Base-by-base conservation (phyloP, 2,113 vertebrate species). In the Macrotis lagotis region DNA sequence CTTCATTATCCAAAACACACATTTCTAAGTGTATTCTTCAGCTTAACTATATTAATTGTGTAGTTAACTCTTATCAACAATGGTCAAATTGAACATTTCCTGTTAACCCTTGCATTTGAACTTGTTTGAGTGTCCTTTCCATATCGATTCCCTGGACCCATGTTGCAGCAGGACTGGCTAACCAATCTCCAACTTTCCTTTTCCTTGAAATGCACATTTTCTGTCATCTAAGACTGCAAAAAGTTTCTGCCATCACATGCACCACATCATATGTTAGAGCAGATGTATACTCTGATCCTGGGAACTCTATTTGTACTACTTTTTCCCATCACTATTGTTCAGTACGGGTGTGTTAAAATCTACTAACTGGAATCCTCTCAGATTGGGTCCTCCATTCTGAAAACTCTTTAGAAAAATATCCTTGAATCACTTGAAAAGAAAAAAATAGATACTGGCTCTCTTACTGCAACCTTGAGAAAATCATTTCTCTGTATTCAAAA, bases 91-190 rank as follows among this genome's bases (percentile, higher is more conserved):
- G 99, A 97, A 99, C 99, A 22, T 99, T 99, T 90, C 99, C 99
- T 0, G 99, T 99, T 93, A 99, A 98, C 31, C 99, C 99, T 97
- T 99, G 99, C 98, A 99, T 99, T 97, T 99, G 99, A 97, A 99
- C 99, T 99, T 99, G 99, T 98, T 99, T 99, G 89, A 99, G 98
- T 0, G 99, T 99, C n/a, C 99, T 99, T 94, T 99, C 99, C 99
- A 99, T 99, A 97, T 99, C 99, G 97, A 99, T 99, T 59, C 99
- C 99, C 98, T 99, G 99, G 95, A 99, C 99, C 99, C 99, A 99
- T 0, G 99, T 99, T 89, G 99, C 99, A 51, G 99, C 99, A 49
- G 99, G 99, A 96, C 99, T 99, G 74, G 99, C 99, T 95, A 99
- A 98, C 97, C 99, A 99, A 98, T 99, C 99, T 3, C 99, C 99